These are phyloP conservation scores for Microcebus jonahi DNA, from an alignment of 2,113 vertebrate genomes.

Conservation along the genomic window DNA sequence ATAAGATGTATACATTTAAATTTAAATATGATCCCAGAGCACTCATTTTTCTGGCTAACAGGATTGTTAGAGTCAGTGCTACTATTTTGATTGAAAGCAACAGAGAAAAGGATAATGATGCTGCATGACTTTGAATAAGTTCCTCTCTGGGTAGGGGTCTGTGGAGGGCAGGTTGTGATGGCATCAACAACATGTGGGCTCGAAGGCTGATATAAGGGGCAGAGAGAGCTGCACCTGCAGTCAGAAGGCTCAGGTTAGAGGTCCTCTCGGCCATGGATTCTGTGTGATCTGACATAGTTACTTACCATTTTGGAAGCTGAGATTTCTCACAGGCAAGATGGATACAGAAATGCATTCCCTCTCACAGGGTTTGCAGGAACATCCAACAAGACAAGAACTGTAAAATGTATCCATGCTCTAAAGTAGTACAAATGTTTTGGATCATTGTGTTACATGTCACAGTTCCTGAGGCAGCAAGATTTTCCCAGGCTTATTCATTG, in stretches of 20 bases:
- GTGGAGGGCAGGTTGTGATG: background rate
- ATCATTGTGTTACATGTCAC: background rate
- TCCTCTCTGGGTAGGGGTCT: background rate
- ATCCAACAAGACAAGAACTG: background rate
- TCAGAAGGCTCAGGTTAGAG: background rate
- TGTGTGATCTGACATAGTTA: background rate
- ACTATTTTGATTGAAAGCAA: background rate
- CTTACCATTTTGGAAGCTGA: background rate
- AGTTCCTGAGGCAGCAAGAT: background rate
- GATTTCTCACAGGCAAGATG: background rate
- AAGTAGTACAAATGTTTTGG: background rate
- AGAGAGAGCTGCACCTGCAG: background rate
- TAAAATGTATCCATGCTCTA: background rate
- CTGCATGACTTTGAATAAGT: background rate
- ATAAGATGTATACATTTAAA: background rate
- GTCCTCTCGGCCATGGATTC: background rate
- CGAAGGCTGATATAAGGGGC: background rate
- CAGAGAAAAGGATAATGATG: background rate
- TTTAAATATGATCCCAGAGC: background rate
- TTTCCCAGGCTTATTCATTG: slow-evolving; percentile 7
- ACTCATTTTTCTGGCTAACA: background rate
- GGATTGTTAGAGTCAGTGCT: background rate
- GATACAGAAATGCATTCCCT: background rate
- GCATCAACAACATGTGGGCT: background rate
- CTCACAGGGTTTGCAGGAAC: background rate